Evolutionary conservation across 2,797 vertebrate species (phyloP).

Genomic region (Muscicapa striata): DNA sequence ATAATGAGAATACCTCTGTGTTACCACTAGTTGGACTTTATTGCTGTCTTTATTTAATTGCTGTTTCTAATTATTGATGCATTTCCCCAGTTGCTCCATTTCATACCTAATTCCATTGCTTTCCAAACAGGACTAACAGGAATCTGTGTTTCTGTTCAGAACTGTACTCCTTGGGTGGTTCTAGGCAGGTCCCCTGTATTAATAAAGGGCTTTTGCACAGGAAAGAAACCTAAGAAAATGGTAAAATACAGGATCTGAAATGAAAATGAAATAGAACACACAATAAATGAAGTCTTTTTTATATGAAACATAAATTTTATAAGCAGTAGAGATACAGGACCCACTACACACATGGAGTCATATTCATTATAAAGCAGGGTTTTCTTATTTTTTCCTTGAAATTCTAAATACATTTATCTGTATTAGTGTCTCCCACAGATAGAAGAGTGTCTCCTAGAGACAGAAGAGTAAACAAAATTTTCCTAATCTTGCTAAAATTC

Average conservation of each 20-base stretch:
- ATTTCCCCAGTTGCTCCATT: not conserved
- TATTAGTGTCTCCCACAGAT: not conserved
- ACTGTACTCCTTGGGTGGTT: not conserved
- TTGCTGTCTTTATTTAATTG: not conserved
- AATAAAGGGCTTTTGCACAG: not conserved
- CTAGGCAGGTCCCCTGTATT: not conserved
- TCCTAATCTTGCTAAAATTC: constrained; percentile 9
- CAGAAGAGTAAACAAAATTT: not conserved
- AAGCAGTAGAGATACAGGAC: not conserved
- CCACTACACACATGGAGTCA: not conserved
- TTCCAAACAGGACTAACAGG: not conserved
- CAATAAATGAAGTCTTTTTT: not conserved
- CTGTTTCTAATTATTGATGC: not conserved
- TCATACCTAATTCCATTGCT: not conserved
- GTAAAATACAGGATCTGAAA: not conserved
- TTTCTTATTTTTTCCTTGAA: not conserved
- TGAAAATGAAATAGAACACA: not conserved
- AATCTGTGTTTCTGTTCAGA: not conserved
- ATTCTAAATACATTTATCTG: not conserved
- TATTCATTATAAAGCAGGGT: not conserved
- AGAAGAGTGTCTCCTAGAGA: not conserved
- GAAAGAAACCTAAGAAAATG: not conserved
- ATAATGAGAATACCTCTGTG: not conserved
- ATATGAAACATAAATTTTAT: not conserved
- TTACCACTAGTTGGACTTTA: not conserved